Evolutionary conservation across 1,140 invertebrate genomes (phyloP).

Genomic region (Brachionus rubens): DNA sequence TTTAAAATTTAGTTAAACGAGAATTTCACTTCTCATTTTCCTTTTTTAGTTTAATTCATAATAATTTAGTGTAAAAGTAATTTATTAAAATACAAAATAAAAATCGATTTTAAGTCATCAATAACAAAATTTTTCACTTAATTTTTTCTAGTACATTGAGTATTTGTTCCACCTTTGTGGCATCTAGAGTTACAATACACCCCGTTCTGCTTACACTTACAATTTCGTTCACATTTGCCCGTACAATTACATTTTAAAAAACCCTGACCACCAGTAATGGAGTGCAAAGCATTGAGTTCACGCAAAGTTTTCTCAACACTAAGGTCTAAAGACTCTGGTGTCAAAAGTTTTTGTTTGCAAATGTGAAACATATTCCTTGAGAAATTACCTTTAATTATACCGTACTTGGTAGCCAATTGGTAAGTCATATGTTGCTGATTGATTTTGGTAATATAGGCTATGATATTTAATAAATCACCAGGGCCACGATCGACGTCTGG

Average conservation of each 20-base stretch:
- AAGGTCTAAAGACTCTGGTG: neutral
- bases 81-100: neutral
- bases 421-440: neutral
- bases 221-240: conserved; percentile 20
- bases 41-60: neutral
- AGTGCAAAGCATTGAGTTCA: neutral
- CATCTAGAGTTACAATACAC: neutral
- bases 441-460: neutral
- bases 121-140: neutral
- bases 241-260: neutral
- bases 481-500: neutral
- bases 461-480: neutral
- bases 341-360: neutral
- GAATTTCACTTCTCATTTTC: neutral
- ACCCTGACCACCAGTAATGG: neutral
- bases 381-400: too few relatives aligned
- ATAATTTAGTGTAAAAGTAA: neutral
- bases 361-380: too few relatives aligned
- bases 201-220: neutral
- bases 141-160: neutral
- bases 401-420: too few relatives aligned
- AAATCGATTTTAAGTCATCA: neutral
- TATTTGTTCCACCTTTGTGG: too few relatives aligned
- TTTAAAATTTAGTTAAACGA: neutral
- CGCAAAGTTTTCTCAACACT: neutral